Evolutionary conservation across 2,113 vertebrate species (phyloP).

Genomic region (Apus apus): DNA sequence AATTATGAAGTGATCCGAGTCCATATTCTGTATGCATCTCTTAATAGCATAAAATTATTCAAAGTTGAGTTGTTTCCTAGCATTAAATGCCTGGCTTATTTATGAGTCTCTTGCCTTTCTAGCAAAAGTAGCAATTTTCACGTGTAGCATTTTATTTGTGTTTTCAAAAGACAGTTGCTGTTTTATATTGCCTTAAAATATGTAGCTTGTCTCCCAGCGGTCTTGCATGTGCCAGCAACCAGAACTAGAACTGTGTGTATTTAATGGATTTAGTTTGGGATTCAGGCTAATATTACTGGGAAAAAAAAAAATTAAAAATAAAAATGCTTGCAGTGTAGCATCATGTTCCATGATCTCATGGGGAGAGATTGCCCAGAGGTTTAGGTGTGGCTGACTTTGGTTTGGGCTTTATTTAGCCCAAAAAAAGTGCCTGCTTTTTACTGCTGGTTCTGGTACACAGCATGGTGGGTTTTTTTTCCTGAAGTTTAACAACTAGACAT

Average conservation of each 20-base stretch:
- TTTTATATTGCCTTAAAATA: not conserved
- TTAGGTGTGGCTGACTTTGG: not conserved
- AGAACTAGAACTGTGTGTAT: not conserved
- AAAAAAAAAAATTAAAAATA: not conserved
- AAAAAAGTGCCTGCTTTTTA: not conserved
- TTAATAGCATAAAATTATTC: constrained; percentile 69
- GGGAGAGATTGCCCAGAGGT: not conserved
- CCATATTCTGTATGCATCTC: constrained; percentile 59
- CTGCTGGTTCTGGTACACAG: not conserved
- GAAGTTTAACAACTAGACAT: not conserved
- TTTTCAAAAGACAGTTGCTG: not conserved
- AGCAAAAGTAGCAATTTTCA: constrained; percentile 17
- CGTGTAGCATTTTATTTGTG: not conserved
- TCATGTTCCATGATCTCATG: not conserved
- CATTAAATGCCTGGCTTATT: constrained; percentile 63
- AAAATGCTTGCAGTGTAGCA: not conserved
- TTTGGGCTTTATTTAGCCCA: too few relatives aligned
- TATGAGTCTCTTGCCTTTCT: constrained; percentile 57
- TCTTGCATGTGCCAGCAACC: not conserved
- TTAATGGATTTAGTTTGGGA: not conserved
- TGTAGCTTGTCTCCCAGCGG: not conserved
- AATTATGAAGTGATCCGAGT: constrained; percentile 72
- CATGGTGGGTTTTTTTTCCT: not conserved
- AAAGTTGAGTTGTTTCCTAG: constrained; percentile 62
- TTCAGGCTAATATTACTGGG: not conserved